These are phyloP conservation scores for Xiphophorus maculatus DNA, from an alignment of 2,113 vertebrate genomes.

Conservation along the genomic window DNA sequence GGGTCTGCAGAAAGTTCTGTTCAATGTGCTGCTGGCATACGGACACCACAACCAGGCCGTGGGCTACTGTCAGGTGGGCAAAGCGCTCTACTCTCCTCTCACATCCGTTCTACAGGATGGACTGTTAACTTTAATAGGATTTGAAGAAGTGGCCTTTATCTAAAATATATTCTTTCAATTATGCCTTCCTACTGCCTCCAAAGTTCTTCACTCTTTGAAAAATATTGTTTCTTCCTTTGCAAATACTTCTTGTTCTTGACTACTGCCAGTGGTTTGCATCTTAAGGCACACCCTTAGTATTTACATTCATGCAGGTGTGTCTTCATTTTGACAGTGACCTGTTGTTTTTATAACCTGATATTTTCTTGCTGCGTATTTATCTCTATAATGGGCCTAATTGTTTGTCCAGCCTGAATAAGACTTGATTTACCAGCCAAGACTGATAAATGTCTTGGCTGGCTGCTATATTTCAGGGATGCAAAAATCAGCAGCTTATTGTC, in stretches of 20 bases:
- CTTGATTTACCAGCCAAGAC: neutral
- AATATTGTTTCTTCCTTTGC: neutral
- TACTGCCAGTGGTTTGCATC: neutral
- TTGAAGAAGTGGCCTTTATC: neutral
- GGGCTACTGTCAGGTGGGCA: slow-evolving; percentile 95
- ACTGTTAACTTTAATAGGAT: neutral
- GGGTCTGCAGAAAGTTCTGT: slow-evolving; percentile 85
- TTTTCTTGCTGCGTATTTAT: too few relatives aligned
- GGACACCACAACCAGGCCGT: slow-evolving; percentile 89
- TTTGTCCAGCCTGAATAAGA: too few relatives aligned
- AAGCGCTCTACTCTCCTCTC: neutral
- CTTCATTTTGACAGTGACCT: neutral
- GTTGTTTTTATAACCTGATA: too few relatives aligned
- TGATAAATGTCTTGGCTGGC: neutral
- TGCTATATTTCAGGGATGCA: neutral
- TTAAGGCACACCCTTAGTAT: slow-evolving; percentile 2
- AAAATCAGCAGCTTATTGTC: neutral
- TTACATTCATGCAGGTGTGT: neutral
- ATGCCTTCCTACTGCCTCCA: neutral
- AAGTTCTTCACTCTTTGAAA: neutral
- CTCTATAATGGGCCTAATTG: too few relatives aligned
- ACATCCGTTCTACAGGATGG: neutral
- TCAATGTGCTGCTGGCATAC: slow-evolving; percentile 91
- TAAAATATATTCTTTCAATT: neutral
- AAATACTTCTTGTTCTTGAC: neutral